Percentiles rank a stretch among this genome's conserved stretches.
These are phyloP conservation scores for Tinea pellionella DNA, from an alignment of 2,888 invertebrate species.

Conservation along the genomic window DNA sequence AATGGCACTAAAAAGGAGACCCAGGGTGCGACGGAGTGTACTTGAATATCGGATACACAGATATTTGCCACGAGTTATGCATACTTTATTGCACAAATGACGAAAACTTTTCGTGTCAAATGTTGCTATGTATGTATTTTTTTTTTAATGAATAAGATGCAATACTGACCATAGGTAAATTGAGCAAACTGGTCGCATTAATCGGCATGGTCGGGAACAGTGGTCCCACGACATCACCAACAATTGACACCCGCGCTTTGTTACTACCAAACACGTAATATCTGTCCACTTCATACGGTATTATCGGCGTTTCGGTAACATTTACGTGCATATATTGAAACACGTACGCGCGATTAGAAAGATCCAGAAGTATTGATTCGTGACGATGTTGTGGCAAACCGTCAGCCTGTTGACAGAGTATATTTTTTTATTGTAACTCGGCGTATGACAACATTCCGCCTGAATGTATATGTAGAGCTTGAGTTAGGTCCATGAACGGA, in stretches of 20 bases:
- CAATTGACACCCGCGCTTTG: conserved; percentile 81
- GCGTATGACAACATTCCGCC: no score
- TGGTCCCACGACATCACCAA: conserved; percentile 93
- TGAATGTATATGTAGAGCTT: no score
- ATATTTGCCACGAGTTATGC: no score
- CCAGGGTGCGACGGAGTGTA: no score
- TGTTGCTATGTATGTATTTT: no score
- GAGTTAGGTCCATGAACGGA: no score
- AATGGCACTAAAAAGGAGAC: no score
- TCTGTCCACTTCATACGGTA: conserved; percentile 86
- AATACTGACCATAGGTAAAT: conserved; percentile 78
- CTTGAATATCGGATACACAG: no score
- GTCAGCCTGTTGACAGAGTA: conserved; percentile 72
- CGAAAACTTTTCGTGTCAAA: no score
- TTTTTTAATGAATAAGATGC: no score
- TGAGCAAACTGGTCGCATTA: conserved; percentile 83
- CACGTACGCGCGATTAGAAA: conserved; percentile 91
- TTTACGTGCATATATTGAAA: conserved; percentile 97
- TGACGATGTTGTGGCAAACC: conserved; percentile 93
- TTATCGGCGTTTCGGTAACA: conserved; percentile 91
- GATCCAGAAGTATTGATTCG: conserved; percentile 90
- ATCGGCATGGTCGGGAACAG: conserved; percentile 94
- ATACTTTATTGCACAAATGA: no score
- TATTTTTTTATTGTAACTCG: no score
- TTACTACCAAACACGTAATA: conserved; percentile 96